These are phyloP conservation scores for Spheniscus mendiculus DNA, from an alignment of 2,113 vertebrate genomes.

Conservation along the genomic window DNA sequence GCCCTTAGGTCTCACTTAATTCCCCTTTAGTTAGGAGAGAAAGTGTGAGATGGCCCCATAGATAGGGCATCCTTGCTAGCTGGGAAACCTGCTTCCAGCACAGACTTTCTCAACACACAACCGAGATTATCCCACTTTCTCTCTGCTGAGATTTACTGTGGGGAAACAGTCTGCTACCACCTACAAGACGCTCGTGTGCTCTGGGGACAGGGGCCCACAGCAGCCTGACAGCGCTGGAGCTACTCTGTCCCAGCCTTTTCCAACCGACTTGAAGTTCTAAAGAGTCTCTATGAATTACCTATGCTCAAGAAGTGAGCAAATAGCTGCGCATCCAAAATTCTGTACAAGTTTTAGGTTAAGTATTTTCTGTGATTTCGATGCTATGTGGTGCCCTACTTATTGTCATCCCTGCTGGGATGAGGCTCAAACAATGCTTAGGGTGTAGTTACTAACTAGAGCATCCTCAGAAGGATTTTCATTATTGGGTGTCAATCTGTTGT, in stretches of 20 bases:
- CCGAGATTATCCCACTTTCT: slow-evolving; percentile 26
- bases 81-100: neutral
- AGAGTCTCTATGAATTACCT: neutral
- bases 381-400: neutral
- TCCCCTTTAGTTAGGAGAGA: neutral
- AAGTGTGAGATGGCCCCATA: slow-evolving; percentile 22
- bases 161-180: rapidly evolving
- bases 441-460: slow-evolving; percentile 22
- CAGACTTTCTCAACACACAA: neutral
- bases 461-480: slow-evolving; percentile 55
- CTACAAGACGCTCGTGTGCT: neutral
- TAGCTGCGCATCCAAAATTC: neutral
- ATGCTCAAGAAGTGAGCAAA: neutral
- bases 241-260: neutral
- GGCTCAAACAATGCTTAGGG: neutral
- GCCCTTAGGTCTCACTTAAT: neutral
- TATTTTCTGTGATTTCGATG: neutral
- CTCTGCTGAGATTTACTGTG: neutral
- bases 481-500: slow-evolving; percentile 54
- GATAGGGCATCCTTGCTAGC: slow-evolving; percentile 5
- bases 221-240: neutral
- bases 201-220: neutral
- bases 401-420: neutral
- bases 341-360: neutral
- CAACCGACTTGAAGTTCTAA: neutral